A percentile compares a stretch with the other conserved stretches of the same genome.
Evolutionary conservation across 2,888 invertebrate species (phyloP).

Genomic region (Brassicogethes aeneus): DNA sequence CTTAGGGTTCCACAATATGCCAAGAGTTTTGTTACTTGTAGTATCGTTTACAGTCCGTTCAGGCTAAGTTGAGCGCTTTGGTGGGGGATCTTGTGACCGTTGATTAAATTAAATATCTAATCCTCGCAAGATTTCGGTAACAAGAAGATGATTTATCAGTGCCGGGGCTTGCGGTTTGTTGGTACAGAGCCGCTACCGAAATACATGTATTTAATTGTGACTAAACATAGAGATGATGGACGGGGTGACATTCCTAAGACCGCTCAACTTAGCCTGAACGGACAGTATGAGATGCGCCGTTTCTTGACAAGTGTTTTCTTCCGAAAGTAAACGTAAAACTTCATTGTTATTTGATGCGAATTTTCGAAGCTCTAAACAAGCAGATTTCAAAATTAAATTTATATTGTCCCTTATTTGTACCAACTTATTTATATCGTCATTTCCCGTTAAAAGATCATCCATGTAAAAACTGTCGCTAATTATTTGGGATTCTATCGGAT

Average conservation of each 20-base stretch:
- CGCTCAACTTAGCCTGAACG: too few relatives aligned
- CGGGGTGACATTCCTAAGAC: too few relatives aligned
- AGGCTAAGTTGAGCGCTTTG: too few relatives aligned
- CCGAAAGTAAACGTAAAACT: slow-evolving; percentile 1
- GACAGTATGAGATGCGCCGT: slow-evolving; percentile 2
- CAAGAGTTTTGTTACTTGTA: slow-evolving; percentile 6
- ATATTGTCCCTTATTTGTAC: slow-evolving; percentile 7
- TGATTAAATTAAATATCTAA: too few relatives aligned
- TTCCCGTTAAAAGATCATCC: slow-evolving; percentile 9
- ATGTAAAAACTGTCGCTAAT: slow-evolving; percentile 7
- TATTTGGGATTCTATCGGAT: slow-evolving; percentile 1
- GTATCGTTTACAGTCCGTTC: too few relatives aligned
- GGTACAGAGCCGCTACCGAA: too few relatives aligned
- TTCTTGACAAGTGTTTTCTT: background rate
- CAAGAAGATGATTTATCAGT: too few relatives aligned
- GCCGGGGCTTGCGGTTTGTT: too few relatives aligned
- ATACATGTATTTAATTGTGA: too few relatives aligned
- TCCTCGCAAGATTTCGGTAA: too few relatives aligned
- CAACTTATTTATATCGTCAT: slow-evolving; percentile 2
- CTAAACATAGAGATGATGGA: too few relatives aligned
- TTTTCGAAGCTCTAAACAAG: slow-evolving; percentile 6
- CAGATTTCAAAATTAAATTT: background rate
- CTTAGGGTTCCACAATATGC: slow-evolving; percentile 6
- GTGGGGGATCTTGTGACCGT: too few relatives aligned
- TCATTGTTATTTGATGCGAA: slow-evolving; percentile 5